phyloP scores from a whole-genome alignment of 1,140 invertebrate species.

The Drosophila bipectinata region DNA sequence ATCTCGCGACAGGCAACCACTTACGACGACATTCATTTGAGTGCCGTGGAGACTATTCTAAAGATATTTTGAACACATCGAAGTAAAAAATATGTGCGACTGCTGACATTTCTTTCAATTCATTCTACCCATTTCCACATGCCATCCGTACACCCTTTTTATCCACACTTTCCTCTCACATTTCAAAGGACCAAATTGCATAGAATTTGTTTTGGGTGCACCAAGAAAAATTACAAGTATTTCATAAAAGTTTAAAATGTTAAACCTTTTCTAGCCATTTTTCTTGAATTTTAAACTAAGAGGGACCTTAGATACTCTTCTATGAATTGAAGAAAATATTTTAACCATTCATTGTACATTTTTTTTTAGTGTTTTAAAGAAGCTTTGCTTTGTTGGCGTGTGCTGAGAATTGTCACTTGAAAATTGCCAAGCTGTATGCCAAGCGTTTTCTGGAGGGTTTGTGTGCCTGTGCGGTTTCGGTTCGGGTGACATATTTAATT shows the following conservation, averaged over 20 bases:
- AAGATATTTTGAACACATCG: slow-evolving; percentile 70
- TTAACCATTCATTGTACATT: too few species aligned
- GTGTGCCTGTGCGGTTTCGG: background rate
- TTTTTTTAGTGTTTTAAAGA: slow-evolving; percentile 14
- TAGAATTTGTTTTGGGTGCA: slow-evolving; percentile 39
- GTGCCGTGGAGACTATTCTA: slow-evolving; percentile 60
- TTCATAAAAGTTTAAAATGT: background rate
- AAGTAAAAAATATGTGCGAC: slow-evolving; percentile 47
- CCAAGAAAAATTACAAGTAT: background rate
- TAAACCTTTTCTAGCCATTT: too few species aligned
- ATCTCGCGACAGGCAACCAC: slow-evolving; percentile 34
- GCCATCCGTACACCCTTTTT: background rate
- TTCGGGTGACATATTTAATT: slow-evolving; percentile 35
- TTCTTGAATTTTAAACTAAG: background rate
- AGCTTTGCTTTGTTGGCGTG: slow-evolving; percentile 46
- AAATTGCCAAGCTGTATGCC: slow-evolving; percentile 54
- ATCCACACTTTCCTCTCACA: slow-evolving; percentile 17
- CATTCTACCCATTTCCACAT: slow-evolving; percentile 5
- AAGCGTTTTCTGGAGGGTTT: slow-evolving; percentile 18
- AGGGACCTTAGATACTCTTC: too few species aligned
- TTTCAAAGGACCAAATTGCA: slow-evolving; percentile 59
- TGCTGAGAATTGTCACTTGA: slow-evolving; percentile 74
- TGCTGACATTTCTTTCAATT: slow-evolving; percentile 35
- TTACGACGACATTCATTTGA: slow-evolving; percentile 70
- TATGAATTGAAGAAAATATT: too few species aligned